Base-by-base conservation (phyloP, 2,888 invertebrate genomes). In the Phragmatobia fuliginosa region DNA sequence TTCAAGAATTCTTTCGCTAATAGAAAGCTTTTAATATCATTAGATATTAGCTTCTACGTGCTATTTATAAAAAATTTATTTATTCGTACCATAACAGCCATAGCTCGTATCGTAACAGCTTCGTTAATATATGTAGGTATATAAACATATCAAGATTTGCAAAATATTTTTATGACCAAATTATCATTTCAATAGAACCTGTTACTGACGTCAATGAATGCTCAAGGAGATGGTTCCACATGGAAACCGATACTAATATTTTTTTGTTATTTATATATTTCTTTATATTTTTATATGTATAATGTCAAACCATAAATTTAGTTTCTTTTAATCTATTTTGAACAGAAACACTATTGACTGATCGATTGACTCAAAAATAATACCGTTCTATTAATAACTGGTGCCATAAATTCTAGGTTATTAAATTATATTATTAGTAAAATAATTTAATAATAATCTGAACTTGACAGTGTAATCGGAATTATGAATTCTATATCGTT, bases 161-260 rank as follows among this genome's bases (percentile, higher is more conserved):
- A 83, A 81, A 83, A 72, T 79, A 81, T 83, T 83, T 85, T 77
- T 80, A 72, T 76, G 78, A 76, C 79, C 73, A 79, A 76, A 78
- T 79, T 78, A 83, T 82, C 70, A 75, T 78, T 78, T 74, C 62
- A 74, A 72, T 66, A 72, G 45, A 84, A 85, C 86, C 72, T 68
- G 85, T 84, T 81, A 36, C 68, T 87, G 86, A 88, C 88, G 88
- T 88, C 88, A 87, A 86, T 87, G 72, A 87, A 85, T 87, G 72
- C 74, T 67, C 67, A 76, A 72, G 68, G 67, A 85, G 76, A 84
- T 81, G 81, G 85, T 84, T 87, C 77, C 28, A 67, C 56, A 80
- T 81, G 75, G 76, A 81, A 81, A 83, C 73, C 73, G 21, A 62
- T 60, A 58, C 78, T 73, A 73, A 72, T 69, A 68, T 68, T 72